Evolutionary conservation across 2,888 invertebrate genomes (phyloP), one percentile per base, ranked within the genome.

Genomic region (Melanostoma scalare): DNA sequence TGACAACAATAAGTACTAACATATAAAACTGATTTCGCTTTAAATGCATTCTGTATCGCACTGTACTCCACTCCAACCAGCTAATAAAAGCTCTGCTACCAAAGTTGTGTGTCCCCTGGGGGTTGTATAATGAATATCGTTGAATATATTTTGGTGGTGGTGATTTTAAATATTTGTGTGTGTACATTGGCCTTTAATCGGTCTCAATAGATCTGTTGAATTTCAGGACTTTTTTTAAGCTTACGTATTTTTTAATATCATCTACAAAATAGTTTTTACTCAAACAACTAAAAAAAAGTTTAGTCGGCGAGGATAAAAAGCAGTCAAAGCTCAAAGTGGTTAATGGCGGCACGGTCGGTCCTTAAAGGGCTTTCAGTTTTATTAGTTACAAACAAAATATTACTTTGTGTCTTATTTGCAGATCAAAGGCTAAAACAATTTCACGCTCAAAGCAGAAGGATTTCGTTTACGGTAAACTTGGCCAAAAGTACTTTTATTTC

Each of bases 31-130:
- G 9, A 10, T 53, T 65, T 33, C 42, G 10, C 58, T 42, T 75
- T 58, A 58, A 67, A 67, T 67, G 67, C 50, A 58, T 58, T 4
- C 42, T 46, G 20, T n/a, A 58, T 20, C 20, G 20, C 20, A 20
- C 20, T 20, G 48, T 48, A 56, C 38, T 31, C 44, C 9, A 58
- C 20, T 61, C 46, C 61, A 61, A 61, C 42, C 61, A 65, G 56
- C 55, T 65, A 63, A 73, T 63, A 67, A 74, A 74, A 58, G n/a
- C 48, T 42, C 40, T 8, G 65, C 58, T 58, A 42, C 36, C 44
- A 38, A 75, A 68, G 48, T 75, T 58, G 67, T 67, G 9, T 52
- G 42, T 50, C 75, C 58, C 67, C 42, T 42, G 56, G 68, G 74
- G 52, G 75, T 52, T 52, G 50, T 68, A 40, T 42, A 68, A 68